phyloP scores from a whole-genome alignment of 2,888 invertebrate genomes.

The Lumbricus terrestris region DNA sequence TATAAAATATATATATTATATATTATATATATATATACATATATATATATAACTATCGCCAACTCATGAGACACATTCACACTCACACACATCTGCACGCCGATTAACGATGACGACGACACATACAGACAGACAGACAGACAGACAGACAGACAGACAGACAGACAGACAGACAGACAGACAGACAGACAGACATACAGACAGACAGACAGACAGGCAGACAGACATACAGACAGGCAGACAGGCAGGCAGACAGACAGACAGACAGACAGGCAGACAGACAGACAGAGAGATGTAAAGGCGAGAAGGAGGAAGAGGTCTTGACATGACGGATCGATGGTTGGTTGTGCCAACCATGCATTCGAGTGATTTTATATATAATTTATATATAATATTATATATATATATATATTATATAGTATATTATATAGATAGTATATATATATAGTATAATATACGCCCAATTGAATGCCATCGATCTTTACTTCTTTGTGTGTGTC shows the following conservation, averaged over 20 bases:
- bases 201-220: neutral
- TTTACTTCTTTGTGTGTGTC: neutral
- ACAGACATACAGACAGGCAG: neutral
- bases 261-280: neutral
- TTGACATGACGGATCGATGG: neutral
- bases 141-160: neutral
- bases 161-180: neutral
- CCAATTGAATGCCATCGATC: conserved; percentile 5
- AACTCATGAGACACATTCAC: neutral
- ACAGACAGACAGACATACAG: neutral
- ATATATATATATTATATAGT: no score
- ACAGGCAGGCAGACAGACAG: neutral
- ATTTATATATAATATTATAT: no score
- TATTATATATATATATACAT: no score
- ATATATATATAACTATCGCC: neutral
- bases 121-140: neutral
- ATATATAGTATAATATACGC: neutral
- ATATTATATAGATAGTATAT: no score
- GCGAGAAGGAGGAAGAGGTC: neutral
- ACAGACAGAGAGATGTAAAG: neutral
- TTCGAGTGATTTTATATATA: no score
- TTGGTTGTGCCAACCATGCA: neutral
- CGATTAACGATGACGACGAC: neutral
- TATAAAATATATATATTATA: no score
- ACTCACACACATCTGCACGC: neutral